Conservation (phyloP, 2,113 vertebrate genomes). For the Alaudala cheleensis region DNA sequence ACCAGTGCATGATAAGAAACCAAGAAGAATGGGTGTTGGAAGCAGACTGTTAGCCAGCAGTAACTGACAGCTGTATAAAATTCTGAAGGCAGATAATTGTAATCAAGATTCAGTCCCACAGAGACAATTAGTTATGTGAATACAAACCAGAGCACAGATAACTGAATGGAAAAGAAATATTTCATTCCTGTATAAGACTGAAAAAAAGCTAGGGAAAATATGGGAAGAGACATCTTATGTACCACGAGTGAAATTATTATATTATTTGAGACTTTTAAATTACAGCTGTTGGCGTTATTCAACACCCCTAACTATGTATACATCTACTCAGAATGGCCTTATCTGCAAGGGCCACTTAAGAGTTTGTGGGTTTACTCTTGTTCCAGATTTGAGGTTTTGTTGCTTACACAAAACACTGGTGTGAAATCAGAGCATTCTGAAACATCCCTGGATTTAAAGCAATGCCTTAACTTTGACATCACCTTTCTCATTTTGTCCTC, state of each 20-base stretch:
- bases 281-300: neutral
- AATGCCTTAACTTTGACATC: no score
- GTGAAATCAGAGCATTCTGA: neutral
- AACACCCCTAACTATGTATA: neutral
- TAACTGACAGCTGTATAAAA: neutral
- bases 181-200: neutral
- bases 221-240: neutral
- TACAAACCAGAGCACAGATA: neutral
- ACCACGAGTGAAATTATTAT: neutral
- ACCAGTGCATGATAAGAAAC: neutral
- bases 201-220: neutral
- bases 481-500: neutral
- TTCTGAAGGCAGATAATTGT: neutral
- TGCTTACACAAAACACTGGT: neutral
- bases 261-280: neutral
- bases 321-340: neutral
- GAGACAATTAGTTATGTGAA: neutral
- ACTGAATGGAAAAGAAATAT: neutral
- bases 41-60: neutral
- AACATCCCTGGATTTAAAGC: neutral
- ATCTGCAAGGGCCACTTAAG: neutral
- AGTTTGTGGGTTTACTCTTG: neutral
- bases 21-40: neutral
- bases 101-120: neutral
- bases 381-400: neutral